Conservation (phyloP, 2,113 vertebrate genomes). For the Piprites chloris region DNA sequence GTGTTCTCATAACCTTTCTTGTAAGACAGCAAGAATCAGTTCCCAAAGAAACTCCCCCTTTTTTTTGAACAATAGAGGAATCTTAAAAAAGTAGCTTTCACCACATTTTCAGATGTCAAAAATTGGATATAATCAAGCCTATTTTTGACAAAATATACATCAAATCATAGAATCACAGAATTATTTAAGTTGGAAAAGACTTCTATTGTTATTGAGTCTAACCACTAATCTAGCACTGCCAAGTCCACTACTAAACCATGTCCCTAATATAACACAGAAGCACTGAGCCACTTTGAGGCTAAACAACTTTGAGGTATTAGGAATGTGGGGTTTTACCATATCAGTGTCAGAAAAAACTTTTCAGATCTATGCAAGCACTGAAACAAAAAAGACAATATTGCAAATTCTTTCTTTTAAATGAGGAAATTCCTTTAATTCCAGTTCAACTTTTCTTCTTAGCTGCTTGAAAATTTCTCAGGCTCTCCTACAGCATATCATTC, state of each 20-base stretch:
- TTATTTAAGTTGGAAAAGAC: neutral
- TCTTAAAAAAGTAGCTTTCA: neutral
- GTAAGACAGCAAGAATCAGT: neutral
- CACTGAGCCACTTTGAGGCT: neutral
- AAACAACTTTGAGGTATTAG: neutral
- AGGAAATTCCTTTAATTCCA: neutral
- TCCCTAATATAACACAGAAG: neutral
- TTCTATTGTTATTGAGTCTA: neutral
- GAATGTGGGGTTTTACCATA: neutral
- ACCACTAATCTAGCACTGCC: neutral
- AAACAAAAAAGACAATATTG: neutral
- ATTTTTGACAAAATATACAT: neutral
- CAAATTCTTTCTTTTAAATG: neutral
- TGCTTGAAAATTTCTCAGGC: neutral
- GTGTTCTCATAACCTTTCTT: neutral
- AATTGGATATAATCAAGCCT: neutral
- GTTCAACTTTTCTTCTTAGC: neutral
- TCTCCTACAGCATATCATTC: neutral
- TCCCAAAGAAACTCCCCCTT: neutral
- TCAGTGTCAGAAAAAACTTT: neutral
- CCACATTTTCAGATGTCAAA: neutral
- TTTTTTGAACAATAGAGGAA: neutral
- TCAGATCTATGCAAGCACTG: neutral
- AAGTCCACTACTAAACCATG: neutral
- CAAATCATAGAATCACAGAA: neutral